Percentiles rank a stretch among this genome's conserved stretches.
Evolutionary conservation across 2,797 vertebrate species (phyloP).

Genomic region (Coluber constrictor): DNA sequence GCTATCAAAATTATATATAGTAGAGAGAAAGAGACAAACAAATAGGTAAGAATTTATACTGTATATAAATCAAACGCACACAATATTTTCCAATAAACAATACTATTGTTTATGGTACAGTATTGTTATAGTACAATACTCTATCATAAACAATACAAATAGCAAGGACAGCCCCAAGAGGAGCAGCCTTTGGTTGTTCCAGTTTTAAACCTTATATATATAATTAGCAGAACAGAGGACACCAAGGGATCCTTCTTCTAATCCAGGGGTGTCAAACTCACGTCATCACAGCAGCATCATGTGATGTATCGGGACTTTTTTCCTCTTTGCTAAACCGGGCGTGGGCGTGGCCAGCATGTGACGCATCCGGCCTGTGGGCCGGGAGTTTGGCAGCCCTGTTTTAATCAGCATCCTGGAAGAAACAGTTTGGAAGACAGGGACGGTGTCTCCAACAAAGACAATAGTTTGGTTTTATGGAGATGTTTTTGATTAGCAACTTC

Average conservation of each 20-base stretch:
- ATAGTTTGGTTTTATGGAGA: background rate
- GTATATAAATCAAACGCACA: background rate
- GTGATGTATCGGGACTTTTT: no score
- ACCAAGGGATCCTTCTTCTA: background rate
- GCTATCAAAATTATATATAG: background rate
- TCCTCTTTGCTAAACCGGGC: no score
- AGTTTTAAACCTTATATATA: background rate
- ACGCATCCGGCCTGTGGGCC: no score
- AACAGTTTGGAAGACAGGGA: background rate
- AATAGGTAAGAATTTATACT: background rate
- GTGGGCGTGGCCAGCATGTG: accelerated
- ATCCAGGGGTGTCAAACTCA: background rate
- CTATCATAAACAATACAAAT: background rate
- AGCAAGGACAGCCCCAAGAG: background rate
- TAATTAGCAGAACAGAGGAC: background rate
- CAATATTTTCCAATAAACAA: background rate
- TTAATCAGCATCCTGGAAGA: background rate
- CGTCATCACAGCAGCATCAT: accelerated
- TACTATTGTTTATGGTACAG: background rate
- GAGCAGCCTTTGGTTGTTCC: background rate
- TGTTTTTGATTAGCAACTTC: conserved; percentile 4
- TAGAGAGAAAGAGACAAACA: background rate
- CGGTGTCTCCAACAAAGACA: background rate
- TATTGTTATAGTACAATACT: background rate
- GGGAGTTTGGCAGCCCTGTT: no score